Base-by-base conservation (phyloP, 2,113 vertebrate genomes). In the Limanda limanda region DNA sequence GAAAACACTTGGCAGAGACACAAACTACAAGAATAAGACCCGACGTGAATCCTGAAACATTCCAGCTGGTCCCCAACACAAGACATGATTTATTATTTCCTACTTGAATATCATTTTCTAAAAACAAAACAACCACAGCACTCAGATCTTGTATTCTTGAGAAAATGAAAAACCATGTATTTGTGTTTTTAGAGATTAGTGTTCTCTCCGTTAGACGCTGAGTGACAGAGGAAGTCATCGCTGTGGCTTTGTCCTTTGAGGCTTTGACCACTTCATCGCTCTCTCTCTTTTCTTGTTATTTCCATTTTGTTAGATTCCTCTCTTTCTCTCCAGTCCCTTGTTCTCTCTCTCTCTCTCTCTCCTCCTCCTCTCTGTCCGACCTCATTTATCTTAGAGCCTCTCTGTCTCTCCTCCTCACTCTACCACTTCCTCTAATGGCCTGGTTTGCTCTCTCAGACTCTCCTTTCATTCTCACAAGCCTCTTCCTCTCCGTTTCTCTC, bases 311-410 rank as follows among this genome's bases (percentile, higher is more conserved):
- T 67, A 24, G 62, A 68, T 61, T 64, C 54, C 37, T 72, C 61
- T 76, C 76, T 75, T 57, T 17, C 3, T 77, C 57, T 79, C 68
- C 69, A 62, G 56, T 42, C 35, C 58, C 25, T 61, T 14, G 17
- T 61, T 71, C 63, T 79, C 68, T 20, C 27, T 18, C 52, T 76
- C 47, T 78, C 55, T 54, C 47, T 56, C 40, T 82, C 81, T 74
- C 71, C 37, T 71, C 71, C 37, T 71, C 63, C 81, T 72, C 40
- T 40, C 54, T 84, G 72, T 86, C 78, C 20, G 42, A 79, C 74
- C 83, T 85, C 55, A 78, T 86, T 88, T 78, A 82, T 86, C 71
- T 87, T 68, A 68, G 23, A 73, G 67, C 73, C 12, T 42, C 73
- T 56, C 45, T 55, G 47, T 75, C 73, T 68, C 81, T 70, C 75